Conservation (phyloP, 1,140 invertebrate genomes). For the Monochamus saltuarius region DNA sequence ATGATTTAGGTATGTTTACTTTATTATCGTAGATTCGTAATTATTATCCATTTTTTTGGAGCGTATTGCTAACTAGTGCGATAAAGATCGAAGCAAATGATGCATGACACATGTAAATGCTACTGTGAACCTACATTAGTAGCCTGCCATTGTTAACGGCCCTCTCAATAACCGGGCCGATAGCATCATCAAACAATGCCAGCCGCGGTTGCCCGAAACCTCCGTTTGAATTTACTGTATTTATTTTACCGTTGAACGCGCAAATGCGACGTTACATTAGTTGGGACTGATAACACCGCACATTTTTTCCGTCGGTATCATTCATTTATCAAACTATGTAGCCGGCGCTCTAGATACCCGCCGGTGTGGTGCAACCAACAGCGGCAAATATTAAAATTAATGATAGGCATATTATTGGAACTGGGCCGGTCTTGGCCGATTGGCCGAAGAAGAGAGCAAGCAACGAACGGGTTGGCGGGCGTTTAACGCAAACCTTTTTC, state of each 20-base stretch:
- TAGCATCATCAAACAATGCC: constrained; percentile 48
- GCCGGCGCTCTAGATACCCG: neutral
- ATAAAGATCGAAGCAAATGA: constrained; percentile 32
- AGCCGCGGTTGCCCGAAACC: constrained; percentile 40
- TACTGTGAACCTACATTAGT: constrained; percentile 31
- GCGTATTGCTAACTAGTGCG: neutral
- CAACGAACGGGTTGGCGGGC: too few species aligned
- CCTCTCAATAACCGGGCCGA: constrained; percentile 44
- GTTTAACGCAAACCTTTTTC: too few species aligned
- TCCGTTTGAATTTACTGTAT: constrained; percentile 44
- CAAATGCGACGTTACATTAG: constrained; percentile 36
- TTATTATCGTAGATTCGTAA: too few species aligned
- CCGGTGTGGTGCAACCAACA: neutral
- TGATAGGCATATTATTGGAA: neutral
- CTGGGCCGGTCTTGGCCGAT: too few species aligned
- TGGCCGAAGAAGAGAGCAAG: too few species aligned
- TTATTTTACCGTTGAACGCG: constrained; percentile 39
- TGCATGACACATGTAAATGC: constrained; percentile 43
- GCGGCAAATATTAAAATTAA: constrained; percentile 10
- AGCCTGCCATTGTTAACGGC: constrained; percentile 40
- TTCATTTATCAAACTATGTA: constrained; percentile 8
- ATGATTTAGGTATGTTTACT: too few species aligned
- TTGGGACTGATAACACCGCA: constrained; percentile 5
- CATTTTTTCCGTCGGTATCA: constrained; percentile 5
- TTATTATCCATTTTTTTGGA: too few species aligned